phyloP scores from a whole-genome alignment of 1,140 invertebrate species.

The Drosophila nikananu region DNA sequence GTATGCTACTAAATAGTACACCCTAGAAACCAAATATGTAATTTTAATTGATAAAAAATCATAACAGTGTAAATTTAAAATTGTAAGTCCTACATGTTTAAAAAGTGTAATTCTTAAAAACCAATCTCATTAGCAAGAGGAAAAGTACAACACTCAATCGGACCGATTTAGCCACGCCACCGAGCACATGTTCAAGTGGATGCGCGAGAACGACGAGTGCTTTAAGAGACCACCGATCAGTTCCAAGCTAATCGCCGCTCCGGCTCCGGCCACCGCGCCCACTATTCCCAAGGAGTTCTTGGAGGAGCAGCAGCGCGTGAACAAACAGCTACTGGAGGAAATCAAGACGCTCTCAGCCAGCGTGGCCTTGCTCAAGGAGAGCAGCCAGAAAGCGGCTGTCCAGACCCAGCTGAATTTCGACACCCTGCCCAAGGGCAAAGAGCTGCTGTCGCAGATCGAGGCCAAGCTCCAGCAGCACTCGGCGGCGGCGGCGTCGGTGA shows the following conservation, averaged over 20 bases:
- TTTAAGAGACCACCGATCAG: constrained; percentile 76
- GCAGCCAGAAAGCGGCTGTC: constrained; percentile 63
- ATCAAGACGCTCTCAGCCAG: constrained; percentile 86
- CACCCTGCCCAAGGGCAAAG: constrained; percentile 54
- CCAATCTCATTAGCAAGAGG: constrained; percentile 70
- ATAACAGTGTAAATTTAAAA: not conserved
- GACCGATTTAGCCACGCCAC: constrained; percentile 89
- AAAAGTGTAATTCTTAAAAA: not conserved
- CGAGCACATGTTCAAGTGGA: constrained; percentile 88
- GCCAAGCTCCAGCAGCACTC: constrained; percentile 65
- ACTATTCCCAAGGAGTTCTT: constrained; percentile 63
- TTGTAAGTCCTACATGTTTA: not conserved
- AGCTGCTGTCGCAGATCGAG: constrained; percentile 71
- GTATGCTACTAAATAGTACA: too few relatives aligned
- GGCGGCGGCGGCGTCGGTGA: constrained; percentile 12
- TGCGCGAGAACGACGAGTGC: constrained; percentile 86
- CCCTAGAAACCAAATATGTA: too few relatives aligned
- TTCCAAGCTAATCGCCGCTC: constrained; percentile 27
- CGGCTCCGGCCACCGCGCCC: constrained; percentile 19
- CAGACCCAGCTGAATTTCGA: constrained; percentile 62
- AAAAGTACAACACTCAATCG: constrained; percentile 86
- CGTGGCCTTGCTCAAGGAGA: constrained; percentile 86
- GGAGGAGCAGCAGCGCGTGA: constrained; percentile 61
- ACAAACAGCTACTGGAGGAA: constrained; percentile 86
- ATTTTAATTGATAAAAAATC: too few relatives aligned